phyloP scores from a whole-genome alignment of 2,888 invertebrate genomes.

The Blastobasis lacticolella region DNA sequence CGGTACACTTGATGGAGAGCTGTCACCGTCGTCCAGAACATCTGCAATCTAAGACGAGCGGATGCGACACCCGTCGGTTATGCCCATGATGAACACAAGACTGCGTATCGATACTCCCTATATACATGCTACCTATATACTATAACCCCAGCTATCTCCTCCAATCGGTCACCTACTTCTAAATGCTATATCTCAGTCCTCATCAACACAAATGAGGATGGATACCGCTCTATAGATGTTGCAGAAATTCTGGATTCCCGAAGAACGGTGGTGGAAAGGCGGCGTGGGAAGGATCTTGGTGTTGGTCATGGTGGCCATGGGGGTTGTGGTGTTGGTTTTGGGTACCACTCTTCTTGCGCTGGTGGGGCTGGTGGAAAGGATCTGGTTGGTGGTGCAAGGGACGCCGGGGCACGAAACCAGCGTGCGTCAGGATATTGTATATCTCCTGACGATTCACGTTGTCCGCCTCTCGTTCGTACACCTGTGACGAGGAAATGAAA shows the following conservation, averaged over 20 bases:
- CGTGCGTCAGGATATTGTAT: conserved; percentile 77
- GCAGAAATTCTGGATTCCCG: conserved; percentile 42
- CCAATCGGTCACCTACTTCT: too few species aligned
- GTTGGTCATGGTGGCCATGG: conserved; percentile 10
- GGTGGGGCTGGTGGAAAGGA: conserved; percentile 15
- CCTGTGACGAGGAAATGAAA: conserved; percentile 43
- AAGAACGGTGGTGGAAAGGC: conserved; percentile 25
- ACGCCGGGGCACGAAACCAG: conserved; percentile 70
- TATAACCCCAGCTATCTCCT: too few species aligned
- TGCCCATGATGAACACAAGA: too few species aligned
- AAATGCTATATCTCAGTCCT: too few species aligned
- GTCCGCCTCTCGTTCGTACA: conserved; percentile 74
- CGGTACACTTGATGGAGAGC: too few species aligned
- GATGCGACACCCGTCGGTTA: too few species aligned
- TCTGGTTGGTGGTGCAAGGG: conserved; percentile 17
- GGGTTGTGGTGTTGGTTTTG: conserved; percentile 3
- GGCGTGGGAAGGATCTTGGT: conserved; percentile 15
- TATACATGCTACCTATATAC: too few species aligned
- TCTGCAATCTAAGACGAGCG: too few species aligned
- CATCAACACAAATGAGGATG: too few species aligned
- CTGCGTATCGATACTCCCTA: too few species aligned
- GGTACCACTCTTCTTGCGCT: neutral
- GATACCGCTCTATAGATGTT: conserved; percentile 22
- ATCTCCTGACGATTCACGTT: conserved; percentile 76
- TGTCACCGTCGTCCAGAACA: too few species aligned